These are phyloP conservation scores for Protophormia terraenovae DNA, from an alignment of 2,888 invertebrate genomes.

Conservation along the genomic window DNA sequence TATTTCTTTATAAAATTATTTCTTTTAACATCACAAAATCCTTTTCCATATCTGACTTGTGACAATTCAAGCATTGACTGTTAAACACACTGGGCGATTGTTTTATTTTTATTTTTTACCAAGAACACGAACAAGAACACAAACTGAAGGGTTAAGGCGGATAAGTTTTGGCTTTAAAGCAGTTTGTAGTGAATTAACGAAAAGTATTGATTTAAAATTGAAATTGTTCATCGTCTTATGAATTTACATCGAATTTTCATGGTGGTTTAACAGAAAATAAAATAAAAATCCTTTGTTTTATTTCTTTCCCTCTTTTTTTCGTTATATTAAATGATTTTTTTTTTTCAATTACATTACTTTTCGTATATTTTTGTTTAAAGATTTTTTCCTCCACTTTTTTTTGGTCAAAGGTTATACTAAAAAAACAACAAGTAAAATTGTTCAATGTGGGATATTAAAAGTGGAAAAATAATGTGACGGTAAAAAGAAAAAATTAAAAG, in stretches of 20 bases:
- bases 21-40: not conserved
- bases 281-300: not conserved
- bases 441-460: constrained; percentile 70
- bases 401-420: constrained; percentile 24
- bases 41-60: not conserved
- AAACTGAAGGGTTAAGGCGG: not conserved
- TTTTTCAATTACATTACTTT: constrained; percentile 16
- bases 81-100: constrained; percentile 21
- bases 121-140: constrained; percentile 1
- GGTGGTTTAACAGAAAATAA: constrained; percentile 26
- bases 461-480: constrained; percentile 43
- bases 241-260: constrained; percentile 45
- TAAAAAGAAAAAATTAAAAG: not conserved
- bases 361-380: constrained; percentile 34
- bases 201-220: constrained; percentile 70
- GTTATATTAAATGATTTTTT: constrained; percentile 68
- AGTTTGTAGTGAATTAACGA: not conserved
- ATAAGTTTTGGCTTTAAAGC: not conserved
- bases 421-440: constrained; percentile 1
- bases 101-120: constrained; percentile 10
- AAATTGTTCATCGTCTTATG: constrained; percentile 51
- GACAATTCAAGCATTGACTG: not conserved
- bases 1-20: too few relatives aligned
- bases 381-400: constrained; percentile 21
- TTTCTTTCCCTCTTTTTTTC: constrained; percentile 49